A percentile compares a stretch with the other conserved stretches of the same genome.
phyloP scores from a whole-genome alignment of 23 tunicate species.

The Ciona savignyi region DNA sequence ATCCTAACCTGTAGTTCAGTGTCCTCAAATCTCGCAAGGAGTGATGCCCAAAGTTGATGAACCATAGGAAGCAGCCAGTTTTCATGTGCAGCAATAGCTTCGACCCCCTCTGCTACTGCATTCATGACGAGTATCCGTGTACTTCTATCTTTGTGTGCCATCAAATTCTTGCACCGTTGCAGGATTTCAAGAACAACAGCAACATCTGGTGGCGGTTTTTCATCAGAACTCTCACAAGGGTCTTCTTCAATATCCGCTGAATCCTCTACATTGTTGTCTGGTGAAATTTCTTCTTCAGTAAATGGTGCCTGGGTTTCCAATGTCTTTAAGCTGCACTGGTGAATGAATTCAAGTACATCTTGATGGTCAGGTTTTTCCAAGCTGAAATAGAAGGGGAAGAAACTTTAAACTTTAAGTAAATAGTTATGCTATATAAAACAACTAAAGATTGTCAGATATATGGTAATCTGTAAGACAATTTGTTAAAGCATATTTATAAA shows the following conservation, averaged over 20 bases:
- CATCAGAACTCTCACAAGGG: neutral
- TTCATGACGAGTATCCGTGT: conserved; percentile 65
- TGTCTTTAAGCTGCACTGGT: neutral
- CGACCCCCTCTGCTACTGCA: conserved; percentile 31
- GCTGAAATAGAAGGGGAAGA: too few species aligned
- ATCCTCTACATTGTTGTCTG: neutral
- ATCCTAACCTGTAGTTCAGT: conserved; percentile 38
- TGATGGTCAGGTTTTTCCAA: neutral
- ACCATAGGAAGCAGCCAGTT: conserved; percentile 62
- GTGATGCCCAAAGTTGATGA: conserved; percentile 73
- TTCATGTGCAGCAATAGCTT: conserved; percentile 20
- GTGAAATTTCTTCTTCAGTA: neutral
- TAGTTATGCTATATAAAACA: too few species aligned
- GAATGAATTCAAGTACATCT: neutral
- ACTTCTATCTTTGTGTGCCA: conserved; percentile 30
- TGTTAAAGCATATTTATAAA: too few species aligned
- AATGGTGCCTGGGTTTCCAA: neutral
- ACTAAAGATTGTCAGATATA: too few species aligned
- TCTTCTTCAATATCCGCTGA: neutral
- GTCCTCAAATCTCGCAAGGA: conserved; percentile 42
- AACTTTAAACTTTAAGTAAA: too few species aligned
- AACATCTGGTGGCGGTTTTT: conserved; percentile 25
- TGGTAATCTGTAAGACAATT: too few species aligned
- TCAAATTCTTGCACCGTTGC: conserved; percentile 42
- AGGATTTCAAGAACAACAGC: conserved; percentile 34